These are phyloP conservation scores for Dascyllus trimaculatus DNA, from an alignment of 2,113 vertebrate genomes.

Conservation along the genomic window DNA sequence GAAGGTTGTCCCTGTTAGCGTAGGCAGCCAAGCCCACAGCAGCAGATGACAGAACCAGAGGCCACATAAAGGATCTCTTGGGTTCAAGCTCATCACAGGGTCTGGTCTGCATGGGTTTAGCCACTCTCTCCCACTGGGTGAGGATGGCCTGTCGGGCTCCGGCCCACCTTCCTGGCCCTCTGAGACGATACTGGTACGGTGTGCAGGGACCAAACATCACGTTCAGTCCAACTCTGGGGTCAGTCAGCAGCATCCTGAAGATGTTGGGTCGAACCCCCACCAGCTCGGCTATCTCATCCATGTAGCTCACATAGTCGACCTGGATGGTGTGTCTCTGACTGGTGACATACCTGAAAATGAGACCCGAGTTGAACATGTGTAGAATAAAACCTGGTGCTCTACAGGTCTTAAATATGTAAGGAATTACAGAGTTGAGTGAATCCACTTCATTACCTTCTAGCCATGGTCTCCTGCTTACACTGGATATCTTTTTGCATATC, in stretches of 20 bases:
- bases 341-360: slow-evolving; percentile 86
- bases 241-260: slow-evolving; percentile 82
- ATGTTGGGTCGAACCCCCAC: slow-evolving; percentile 86
- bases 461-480: slow-evolving; percentile 82
- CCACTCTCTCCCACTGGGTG: slow-evolving; percentile 89
- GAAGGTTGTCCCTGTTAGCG: slow-evolving; percentile 63
- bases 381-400: background rate
- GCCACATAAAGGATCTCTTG: background rate
- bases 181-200: slow-evolving; percentile 90
- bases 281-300: slow-evolving; percentile 86
- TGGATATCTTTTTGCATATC: slow-evolving; percentile 87
- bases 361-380: background rate
- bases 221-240: slow-evolving; percentile 85
- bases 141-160: slow-evolving; percentile 90
- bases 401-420: background rate
- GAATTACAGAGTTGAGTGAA: background rate
- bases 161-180: slow-evolving; percentile 88
- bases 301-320: slow-evolving; percentile 85
- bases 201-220: slow-evolving; percentile 89
- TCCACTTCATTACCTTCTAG: slow-evolving; percentile 76
- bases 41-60: slow-evolving; percentile 52
- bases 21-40: slow-evolving; percentile 64
- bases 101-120: slow-evolving; percentile 87
- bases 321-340: slow-evolving; percentile 91
- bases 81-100: slow-evolving; percentile 62